These are phyloP conservation scores for Idaea dimidiata DNA, from an alignment of 2,888 invertebrate species.

Conservation along the genomic window DNA sequence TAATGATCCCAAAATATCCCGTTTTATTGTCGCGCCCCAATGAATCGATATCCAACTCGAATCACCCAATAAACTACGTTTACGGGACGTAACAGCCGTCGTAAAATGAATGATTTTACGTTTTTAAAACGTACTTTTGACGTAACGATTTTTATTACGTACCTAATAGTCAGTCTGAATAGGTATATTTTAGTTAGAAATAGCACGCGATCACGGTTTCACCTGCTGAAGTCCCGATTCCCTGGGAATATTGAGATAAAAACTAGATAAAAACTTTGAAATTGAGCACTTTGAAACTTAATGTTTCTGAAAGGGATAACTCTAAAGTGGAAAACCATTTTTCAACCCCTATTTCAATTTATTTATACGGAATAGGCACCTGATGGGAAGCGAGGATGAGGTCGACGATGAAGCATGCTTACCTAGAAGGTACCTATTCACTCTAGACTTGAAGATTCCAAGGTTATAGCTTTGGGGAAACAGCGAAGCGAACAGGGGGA, in stretches of 20 bases:
- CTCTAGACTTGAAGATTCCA: too few species aligned
- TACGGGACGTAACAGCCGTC: constrained; percentile 21
- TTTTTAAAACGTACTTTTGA: constrained; percentile 4
- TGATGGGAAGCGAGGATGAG: too few species aligned
- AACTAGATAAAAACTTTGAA: background rate
- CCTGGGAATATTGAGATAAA: background rate
- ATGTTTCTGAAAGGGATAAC: too few species aligned
- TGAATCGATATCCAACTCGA: constrained; percentile 8
- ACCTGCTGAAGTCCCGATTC: background rate
- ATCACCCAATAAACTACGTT: constrained; percentile 30
- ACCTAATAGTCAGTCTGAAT: background rate
- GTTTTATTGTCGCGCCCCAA: constrained; percentile 1
- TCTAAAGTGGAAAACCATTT: too few species aligned
- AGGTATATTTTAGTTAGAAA: too few species aligned
- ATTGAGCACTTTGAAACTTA: too few species aligned
- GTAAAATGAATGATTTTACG: constrained; percentile 13
- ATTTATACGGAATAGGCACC: too few species aligned
- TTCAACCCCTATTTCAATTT: too few species aligned
- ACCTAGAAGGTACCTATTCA: too few species aligned
- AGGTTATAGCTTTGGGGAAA: too few species aligned
- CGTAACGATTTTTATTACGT: background rate
- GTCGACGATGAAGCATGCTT: too few species aligned
- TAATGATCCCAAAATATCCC: background rate
- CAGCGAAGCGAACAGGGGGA: too few species aligned
- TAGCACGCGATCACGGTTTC: background rate